phyloP scores from a whole-genome alignment of 2,113 vertebrate species.

The Rhinoptilus africanus region DNA sequence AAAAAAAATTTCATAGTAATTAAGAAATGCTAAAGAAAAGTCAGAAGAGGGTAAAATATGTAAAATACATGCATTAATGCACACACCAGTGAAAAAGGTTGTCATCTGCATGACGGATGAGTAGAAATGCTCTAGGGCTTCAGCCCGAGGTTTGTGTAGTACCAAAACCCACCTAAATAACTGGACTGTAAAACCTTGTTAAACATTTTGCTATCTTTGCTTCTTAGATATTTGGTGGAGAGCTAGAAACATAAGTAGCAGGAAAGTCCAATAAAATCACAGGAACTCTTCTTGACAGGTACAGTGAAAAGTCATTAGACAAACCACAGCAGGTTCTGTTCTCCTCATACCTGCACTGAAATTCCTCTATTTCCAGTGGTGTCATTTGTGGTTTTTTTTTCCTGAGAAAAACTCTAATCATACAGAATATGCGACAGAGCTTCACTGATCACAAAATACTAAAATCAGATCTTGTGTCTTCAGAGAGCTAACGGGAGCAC shows the following conservation, averaged over 20 bases:
- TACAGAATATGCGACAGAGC: not conserved
- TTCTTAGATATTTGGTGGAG: not conserved
- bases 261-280: not conserved
- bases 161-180: not conserved
- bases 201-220: not conserved
- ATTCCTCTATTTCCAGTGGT: not conserved
- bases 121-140: not conserved
- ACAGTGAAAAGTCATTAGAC: not conserved
- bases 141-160: not conserved
- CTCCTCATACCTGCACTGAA: not conserved
- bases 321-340: not conserved
- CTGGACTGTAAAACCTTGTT: not conserved
- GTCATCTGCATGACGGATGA: not conserved
- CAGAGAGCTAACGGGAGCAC: not conserved
- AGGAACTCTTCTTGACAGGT: not conserved
- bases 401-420: not conserved
- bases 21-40: not conserved
- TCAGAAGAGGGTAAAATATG: not conserved
- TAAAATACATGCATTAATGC: not conserved
- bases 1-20: not conserved
- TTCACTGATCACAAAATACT: not conserved
- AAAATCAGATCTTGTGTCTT: not conserved
- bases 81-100: not conserved
- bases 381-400: not conserved
- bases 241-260: not conserved